phyloP scores from a whole-genome alignment of 2,113 vertebrate genomes.

The Scatophagus argus region DNA sequence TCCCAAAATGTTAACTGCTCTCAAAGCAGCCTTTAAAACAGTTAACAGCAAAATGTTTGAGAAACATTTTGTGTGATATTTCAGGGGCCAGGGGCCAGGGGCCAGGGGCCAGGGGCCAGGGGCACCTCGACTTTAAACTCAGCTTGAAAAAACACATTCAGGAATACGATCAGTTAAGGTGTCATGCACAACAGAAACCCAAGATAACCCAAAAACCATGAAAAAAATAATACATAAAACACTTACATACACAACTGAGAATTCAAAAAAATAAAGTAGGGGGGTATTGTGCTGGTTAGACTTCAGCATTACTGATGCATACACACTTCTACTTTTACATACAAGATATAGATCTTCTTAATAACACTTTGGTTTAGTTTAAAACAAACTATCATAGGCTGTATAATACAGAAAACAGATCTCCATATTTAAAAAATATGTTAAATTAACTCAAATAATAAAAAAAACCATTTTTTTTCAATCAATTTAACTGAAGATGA shows the following conservation, averaged over 20 bases:
- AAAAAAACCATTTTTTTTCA: conserved; percentile 38
- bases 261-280: conserved; percentile 80
- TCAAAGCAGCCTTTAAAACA: neutral
- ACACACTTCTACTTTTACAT: conserved; percentile 76
- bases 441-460: conserved; percentile 79
- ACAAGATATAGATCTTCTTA: conserved; percentile 74
- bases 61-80: neutral
- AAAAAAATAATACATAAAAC: conserved; percentile 47
- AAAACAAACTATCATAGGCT: conserved; percentile 77
- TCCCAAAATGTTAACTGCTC: neutral
- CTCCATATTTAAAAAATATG: conserved; percentile 56
- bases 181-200: conserved; percentile 66
- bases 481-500: conserved; percentile 62
- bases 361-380: conserved; percentile 87
- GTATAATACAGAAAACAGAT: conserved; percentile 71
- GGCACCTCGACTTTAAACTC: too few species aligned
- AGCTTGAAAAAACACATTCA: conserved; percentile 22
- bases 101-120: too few species aligned
- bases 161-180: conserved; percentile 6
- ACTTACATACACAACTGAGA: conserved; percentile 38
- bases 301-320: conserved; percentile 65
- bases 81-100: too few species aligned
- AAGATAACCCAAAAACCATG: conserved; percentile 25
- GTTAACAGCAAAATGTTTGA: neutral
- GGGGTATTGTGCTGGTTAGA: conserved; percentile 76